Base-by-base conservation (phyloP, 2,113 vertebrate species). In the Leuciscus idus region DNA sequence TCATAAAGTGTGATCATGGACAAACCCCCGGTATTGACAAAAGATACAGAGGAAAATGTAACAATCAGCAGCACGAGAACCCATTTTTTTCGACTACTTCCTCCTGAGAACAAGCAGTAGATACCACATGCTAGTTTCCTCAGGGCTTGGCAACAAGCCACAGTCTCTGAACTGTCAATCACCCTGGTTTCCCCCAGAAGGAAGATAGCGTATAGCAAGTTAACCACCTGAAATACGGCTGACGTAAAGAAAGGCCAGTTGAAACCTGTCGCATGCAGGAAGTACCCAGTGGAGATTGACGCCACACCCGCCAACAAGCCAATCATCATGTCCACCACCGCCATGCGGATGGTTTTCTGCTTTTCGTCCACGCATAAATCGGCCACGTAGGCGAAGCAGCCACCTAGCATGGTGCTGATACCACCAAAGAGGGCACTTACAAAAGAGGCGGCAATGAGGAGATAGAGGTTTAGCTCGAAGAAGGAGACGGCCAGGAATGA, bases 351-450 rank as follows among this genome's bases (percentile, higher is more conserved):
- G 0, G 96, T 98, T 93, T 96, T 99, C 84, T 96, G 94, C 28
- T 91, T 95, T 13, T 93, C 91, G 28, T 96, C 94, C 0, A 95
- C 91, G 39, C 96, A 97, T 28, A 95, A 87, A 30, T 99, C 98
- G 0, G 96, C 96, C 79, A 98, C 91, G 59, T 97, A 99, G 74
- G 98, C 96, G 84, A 98, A 97, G 85, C 95, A 96, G 75, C 96
- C 97, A 2, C 97, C 97, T 3, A 97, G 90, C 72, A 99, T 95
- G 1, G 98, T 96, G 13, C 95, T 95, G 1, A 94, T 59, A 5
- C 97, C 96, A 0, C 98, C 98, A 61, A 96, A 97, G 68, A 98
- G 87, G 6, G 97, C 95, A 61, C 91, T 93, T 81, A 96, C 1
- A 11, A 98, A 92, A 1, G 93, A 82, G 2, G 96, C 92, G 6